Percentiles rank a stretch among this genome's conserved stretches.
These are phyloP conservation scores for Monomorium pharaonis DNA, from an alignment of 1,140 invertebrate species.

Conservation along the genomic window DNA sequence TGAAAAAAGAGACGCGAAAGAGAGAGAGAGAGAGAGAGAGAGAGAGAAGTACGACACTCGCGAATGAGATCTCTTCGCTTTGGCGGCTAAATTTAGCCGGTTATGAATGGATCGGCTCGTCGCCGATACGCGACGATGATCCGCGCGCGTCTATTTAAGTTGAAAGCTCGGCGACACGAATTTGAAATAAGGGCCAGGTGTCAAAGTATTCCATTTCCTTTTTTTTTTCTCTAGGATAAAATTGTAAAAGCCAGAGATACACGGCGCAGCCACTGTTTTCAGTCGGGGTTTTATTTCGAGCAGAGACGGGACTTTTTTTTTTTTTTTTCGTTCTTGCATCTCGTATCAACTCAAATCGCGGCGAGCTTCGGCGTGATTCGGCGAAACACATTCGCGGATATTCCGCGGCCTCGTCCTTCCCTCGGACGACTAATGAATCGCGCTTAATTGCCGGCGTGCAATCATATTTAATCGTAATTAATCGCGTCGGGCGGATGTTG, in stretches of 20 bases:
- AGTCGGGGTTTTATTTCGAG: background rate
- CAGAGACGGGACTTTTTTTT: background rate
- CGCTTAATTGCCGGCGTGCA: slow-evolving; percentile 43
- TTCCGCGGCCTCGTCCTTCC: background rate
- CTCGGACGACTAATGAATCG: slow-evolving; percentile 45
- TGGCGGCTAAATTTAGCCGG: slow-evolving; percentile 73
- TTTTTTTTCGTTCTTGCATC: slow-evolving; percentile 1
- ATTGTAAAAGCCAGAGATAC: background rate
- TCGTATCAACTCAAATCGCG: background rate
- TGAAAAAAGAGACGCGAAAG: background rate
- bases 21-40: slow-evolving; percentile 26
- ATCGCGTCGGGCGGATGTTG: slow-evolving; percentile 28
- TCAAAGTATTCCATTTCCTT: background rate
- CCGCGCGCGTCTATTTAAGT: slow-evolving; percentile 34
- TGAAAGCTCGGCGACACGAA: slow-evolving; percentile 36
- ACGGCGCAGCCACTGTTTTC: background rate
- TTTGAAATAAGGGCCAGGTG: background rate
- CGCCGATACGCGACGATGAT: slow-evolving; percentile 49
- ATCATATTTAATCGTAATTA: slow-evolving; percentile 58
- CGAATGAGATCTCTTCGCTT: slow-evolving; percentile 62
- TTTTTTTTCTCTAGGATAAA: background rate
- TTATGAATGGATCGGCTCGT: slow-evolving; percentile 74
- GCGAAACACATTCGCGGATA: background rate
- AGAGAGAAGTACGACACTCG: slow-evolving; percentile 48
- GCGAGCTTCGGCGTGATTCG: background rate